phyloP scores from a whole-genome alignment of 2,888 invertebrate species.

The Hofmannophila pseudospretella region DNA sequence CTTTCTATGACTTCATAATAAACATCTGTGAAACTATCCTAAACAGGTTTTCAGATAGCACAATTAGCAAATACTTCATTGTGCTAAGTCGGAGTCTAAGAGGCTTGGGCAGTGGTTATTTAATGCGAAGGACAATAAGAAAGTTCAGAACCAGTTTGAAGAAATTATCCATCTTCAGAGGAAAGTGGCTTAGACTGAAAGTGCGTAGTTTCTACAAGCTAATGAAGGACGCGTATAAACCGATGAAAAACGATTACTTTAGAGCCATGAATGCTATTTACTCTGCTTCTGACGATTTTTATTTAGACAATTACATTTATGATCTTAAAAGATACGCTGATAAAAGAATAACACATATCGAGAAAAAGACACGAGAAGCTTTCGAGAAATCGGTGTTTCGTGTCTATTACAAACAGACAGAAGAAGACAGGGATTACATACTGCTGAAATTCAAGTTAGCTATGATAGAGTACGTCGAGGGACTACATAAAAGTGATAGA shows the following conservation, averaged over 20 bases:
- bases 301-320: constrained; percentile 49
- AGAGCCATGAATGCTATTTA: constrained; percentile 40
- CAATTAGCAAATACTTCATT: constrained; percentile 32
- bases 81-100: constrained; percentile 33
- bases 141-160: constrained; percentile 31
- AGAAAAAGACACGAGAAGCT: constrained; percentile 30
- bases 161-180: constrained; percentile 28
- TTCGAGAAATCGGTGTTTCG: constrained; percentile 35
- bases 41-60: constrained; percentile 24
- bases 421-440: constrained; percentile 26
- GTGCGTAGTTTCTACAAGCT: constrained; percentile 30
- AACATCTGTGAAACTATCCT: constrained; percentile 41
- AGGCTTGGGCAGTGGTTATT: constrained; percentile 26
- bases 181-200: constrained; percentile 24
- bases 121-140: constrained; percentile 31
- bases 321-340: constrained; percentile 36
- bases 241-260: constrained; percentile 35
- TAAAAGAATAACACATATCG: constrained; percentile 25
- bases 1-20: constrained; percentile 41
- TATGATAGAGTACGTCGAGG: constrained; percentile 35
- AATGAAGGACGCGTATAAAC: constrained; percentile 27
- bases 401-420: constrained; percentile 26
- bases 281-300: constrained; percentile 23
- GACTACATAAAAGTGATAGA: constrained; percentile 8
- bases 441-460: constrained; percentile 38